A percentile compares a stretch with the other conserved stretches of the same genome.
These are phyloP conservation scores for Drosophila antonietae DNA, from an alignment of 2,888 invertebrate genomes.

Conservation along the genomic window DNA sequence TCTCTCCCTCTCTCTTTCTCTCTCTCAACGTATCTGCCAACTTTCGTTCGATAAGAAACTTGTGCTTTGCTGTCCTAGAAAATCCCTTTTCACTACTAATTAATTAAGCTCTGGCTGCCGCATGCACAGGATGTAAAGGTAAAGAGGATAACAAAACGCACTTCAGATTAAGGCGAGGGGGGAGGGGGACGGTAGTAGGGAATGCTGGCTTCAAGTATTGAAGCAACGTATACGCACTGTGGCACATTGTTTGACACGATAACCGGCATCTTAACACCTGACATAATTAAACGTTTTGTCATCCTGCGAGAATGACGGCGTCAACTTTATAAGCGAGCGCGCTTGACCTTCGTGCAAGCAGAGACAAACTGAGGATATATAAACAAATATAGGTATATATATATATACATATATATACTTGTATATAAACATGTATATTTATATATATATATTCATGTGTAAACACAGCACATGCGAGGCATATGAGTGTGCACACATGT, in stretches of 20 bases:
- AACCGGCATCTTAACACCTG: constrained; percentile 76
- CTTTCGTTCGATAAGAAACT: constrained; percentile 27
- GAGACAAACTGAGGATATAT: constrained; percentile 46
- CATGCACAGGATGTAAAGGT: constrained; percentile 8
- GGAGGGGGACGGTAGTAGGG: accelerated
- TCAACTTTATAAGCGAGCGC: constrained; percentile 67
- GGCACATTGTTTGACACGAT: constrained; percentile 54
- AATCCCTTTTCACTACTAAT: constrained; percentile 62
- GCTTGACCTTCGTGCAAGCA: constrained; percentile 69
- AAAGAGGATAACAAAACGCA: constrained; percentile 32
- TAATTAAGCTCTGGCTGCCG: constrained; percentile 58
- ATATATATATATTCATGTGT: constrained; percentile 10
- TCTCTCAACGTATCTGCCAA: not conserved
- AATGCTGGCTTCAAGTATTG: constrained; percentile 42
- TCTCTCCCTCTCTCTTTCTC: no score
- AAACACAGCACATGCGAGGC: constrained; percentile 4
- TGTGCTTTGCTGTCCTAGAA: constrained; percentile 30
- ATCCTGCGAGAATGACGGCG: constrained; percentile 44
- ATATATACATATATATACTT: not conserved
- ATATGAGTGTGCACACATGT: constrained; percentile 9
- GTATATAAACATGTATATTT: constrained; percentile 1
- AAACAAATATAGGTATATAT: not conserved
- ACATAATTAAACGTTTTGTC: constrained; percentile 76
- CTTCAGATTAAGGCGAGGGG: not conserved
- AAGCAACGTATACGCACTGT: constrained; percentile 59